Base-by-base conservation (phyloP, 2,888 invertebrate genomes). In the Diachrysia chrysitis region DNA sequence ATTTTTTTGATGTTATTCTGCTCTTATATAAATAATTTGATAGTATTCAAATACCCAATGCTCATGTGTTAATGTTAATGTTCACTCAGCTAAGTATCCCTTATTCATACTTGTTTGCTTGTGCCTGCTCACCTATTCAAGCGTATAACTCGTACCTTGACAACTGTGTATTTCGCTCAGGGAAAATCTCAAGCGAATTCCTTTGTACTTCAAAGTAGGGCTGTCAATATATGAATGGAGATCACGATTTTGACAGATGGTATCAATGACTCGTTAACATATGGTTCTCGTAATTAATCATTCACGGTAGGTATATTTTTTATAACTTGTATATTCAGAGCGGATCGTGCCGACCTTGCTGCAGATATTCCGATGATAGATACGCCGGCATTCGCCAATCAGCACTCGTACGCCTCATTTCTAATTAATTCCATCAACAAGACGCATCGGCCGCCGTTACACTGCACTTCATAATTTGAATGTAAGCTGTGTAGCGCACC, bases 401-500 rank as follows among this genome's bases (percentile, higher is more conserved):
- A 85, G 70, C 76, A 77, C 70, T 78, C 76, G 81, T 84, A 81
- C 80, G 82, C 71, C 74, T 82, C 82, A 84, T 79, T 86, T 84
- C 80, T 85, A 87, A 90, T 89, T 87, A 86, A 88, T 87, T 87
- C 87, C 80, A 86, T 85, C 85, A 84, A 83, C 82, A 78, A 83
- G 78, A 81, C 69, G 83, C 77, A 83, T 83, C 79, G 79, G 62
- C 74, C 79, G 72, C 79, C 79, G 71, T 84, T 83, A 82, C 82
- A 82, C 81, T 68, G 80, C 75, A 76, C 71, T 63, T 74, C 48
- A 73, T 78, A 73, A 71, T 78, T 81, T 77, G 70, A 75, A 78
- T 75, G 71, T 69, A 64, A 32, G 29, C 63, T 66, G 58, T 62
- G 66, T 53, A 48, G 64, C 55, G 29, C 53, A 62, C 42, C 54